Base-by-base conservation (phyloP, 2,113 vertebrate species). In the Ameiurus melas region DNA sequence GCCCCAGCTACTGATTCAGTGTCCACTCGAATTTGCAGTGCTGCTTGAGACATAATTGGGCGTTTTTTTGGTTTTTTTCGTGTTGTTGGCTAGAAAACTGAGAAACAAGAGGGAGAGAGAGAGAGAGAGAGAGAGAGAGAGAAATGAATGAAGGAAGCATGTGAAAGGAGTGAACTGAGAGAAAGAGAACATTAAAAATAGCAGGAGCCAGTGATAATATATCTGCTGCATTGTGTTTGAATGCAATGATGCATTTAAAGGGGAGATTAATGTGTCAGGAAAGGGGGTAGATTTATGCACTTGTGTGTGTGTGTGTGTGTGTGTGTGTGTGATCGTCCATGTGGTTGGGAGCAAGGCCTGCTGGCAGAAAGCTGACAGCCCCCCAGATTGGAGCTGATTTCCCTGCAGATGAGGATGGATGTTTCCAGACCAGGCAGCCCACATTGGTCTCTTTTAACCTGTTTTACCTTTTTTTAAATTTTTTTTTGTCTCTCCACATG, bases 191-290 rank as follows among this genome's bases (percentile, higher is more conserved):
- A 88, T 81, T 83, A 73, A 85, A 89, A 79, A 87, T 73, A 88
- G 84, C 58, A 77, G 86, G 27, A 70, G 87, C 33, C 73, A 70
- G 75, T 85, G 86, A 89, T 90, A 89, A 89, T 88, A 62, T 85
- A 90, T 86, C 78, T 87, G 87, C 71, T 83, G 86, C n/a, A 75
- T 53, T 60, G 66, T 87, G 66, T 57, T 85, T 77, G 51, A 77
- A 84, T 70, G 87, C 86, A 91, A 43, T 85, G 89, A 87, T 86
- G 90, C 91, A 90, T 90, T 92, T 92, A 91, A 91, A 90, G 85
- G 85, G 83, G 89, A 90, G 91, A 92, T 91, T 90, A 90, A 92
- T 92, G 87, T 91, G 90, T 92, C 91, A 92, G 83, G 89, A 85
- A 84, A 68, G 85, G 86, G 90, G 83, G 88, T 91, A 91, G 87